Conservation (phyloP, 2,113 vertebrate genomes). For the Heterocephalus glaber region DNA sequence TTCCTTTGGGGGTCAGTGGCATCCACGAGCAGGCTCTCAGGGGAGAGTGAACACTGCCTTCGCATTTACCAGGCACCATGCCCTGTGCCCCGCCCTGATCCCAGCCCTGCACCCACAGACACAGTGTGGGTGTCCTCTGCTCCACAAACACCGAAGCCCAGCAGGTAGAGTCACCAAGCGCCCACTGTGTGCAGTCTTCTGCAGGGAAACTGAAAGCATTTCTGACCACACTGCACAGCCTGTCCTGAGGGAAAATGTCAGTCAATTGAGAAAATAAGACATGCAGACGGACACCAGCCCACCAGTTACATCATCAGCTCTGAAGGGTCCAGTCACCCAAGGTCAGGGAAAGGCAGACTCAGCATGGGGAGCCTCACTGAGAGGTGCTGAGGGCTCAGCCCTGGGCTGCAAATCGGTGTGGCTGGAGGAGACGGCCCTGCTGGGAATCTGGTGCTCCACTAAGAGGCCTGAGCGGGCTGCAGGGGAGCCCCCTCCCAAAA, state of each 20-base stretch:
- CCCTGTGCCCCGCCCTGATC: background rate
- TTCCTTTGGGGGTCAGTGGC: background rate
- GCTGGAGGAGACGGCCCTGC: background rate
- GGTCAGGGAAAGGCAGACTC: background rate
- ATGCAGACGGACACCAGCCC: background rate
- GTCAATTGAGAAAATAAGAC: background rate
- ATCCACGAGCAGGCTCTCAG: background rate
- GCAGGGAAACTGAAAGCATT: background rate
- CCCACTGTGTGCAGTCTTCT: background rate
- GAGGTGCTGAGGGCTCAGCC: background rate
- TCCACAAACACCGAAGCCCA: background rate
- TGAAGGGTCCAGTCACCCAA: background rate
- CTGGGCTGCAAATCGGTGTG: background rate
- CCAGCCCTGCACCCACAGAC: background rate
- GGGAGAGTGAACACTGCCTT: background rate
- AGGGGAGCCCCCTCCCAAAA: too few species aligned
- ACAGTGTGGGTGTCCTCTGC: background rate
- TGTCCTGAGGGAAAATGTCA: background rate
- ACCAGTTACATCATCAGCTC: background rate
- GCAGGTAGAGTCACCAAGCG: background rate
- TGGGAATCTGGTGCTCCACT: too few species aligned
- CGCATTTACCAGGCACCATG: background rate
- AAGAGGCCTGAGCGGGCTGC: too few species aligned
- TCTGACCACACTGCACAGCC: background rate
- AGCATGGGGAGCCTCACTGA: background rate